Evolutionary conservation across 1,140 invertebrate species (phyloP), one percentile per base, ranked within the genome.

Genomic region (Sycophaga agraensis): DNA sequence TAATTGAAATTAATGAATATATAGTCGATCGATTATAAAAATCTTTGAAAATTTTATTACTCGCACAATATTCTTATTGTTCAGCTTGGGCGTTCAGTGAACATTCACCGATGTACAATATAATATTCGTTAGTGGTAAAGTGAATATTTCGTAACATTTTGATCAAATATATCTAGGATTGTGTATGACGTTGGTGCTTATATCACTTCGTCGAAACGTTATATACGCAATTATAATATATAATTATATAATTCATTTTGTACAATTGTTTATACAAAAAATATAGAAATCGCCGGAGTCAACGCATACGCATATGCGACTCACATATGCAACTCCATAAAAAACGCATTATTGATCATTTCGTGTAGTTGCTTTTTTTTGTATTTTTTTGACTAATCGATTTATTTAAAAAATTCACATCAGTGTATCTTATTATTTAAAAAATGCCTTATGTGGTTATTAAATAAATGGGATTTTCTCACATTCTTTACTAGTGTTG

Each of bases 391-490:
- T 48, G 48, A 17, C 40, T 57, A 50, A 51, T 58, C 46, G 17
- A 45, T 58, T 57, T 62, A 59, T 66, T 62, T 59, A 55, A 62
- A 66, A 66, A 46, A 59, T 66, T 66, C 56, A 63, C 51, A 66
- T 66, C 64, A 66, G 55, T 59, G 49, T 63, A 62, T 40, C 51
- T 62, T 62, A 62, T 56, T 50, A 45, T 37, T 63, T 56, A 62
- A 77, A 75, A 80, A 78, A 76, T 76, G 69, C 71, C 76, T 78
- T 77, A 78, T 51, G 70, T 71, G 65, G 67, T 71, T 74, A 74
- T 74, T 78, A 76, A 77, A 77, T 77, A 80, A 71, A 68, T 67
- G 66, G 74, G 68, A 69, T 63, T 70, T 64, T 68, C 59, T 57
- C 56, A 39, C 39, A 49, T 31, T 59, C 43, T 39, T 72, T 50